Conservation (phyloP, 2,113 vertebrate species). For the Brachyhypopomus occidentalis region DNA sequence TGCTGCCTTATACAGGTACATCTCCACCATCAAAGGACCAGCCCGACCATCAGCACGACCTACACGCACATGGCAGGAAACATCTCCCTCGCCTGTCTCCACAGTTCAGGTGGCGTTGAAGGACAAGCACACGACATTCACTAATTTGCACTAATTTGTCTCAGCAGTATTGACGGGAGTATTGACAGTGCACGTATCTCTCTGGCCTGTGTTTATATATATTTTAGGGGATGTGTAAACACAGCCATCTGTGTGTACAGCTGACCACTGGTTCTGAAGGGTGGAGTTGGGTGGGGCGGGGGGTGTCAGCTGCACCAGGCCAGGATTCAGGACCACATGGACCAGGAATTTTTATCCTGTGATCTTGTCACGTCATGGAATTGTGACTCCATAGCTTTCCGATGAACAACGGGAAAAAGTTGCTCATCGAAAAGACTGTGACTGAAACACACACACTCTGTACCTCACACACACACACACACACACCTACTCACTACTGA, state of each 20-base stretch:
- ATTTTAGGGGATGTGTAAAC: too few relatives aligned
- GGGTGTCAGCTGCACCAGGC: background rate
- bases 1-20: constrained; percentile 68
- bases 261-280: background rate
- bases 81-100: too few relatives aligned
- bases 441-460: too few relatives aligned
- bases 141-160: too few relatives aligned
- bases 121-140: too few relatives aligned
- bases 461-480: background rate
- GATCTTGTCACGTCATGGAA: background rate
- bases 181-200: constrained; percentile 9
- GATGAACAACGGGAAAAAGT: background rate
- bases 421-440: too few relatives aligned
- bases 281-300: too few relatives aligned
- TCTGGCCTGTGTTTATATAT: constrained; percentile 21
- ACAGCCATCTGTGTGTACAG: too few relatives aligned
- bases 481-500: constrained; percentile 30
- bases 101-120: too few relatives aligned
- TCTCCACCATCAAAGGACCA: constrained; percentile 46
- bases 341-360: constrained; percentile 7
- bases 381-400: constrained; percentile 38
- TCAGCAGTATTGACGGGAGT: background rate
- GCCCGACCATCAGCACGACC: too few relatives aligned
- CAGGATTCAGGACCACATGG: background rate
- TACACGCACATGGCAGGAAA: too few relatives aligned